phyloP scores from a whole-genome alignment of 23 tunicate genomes.

The Phallusia fumigata region DNA sequence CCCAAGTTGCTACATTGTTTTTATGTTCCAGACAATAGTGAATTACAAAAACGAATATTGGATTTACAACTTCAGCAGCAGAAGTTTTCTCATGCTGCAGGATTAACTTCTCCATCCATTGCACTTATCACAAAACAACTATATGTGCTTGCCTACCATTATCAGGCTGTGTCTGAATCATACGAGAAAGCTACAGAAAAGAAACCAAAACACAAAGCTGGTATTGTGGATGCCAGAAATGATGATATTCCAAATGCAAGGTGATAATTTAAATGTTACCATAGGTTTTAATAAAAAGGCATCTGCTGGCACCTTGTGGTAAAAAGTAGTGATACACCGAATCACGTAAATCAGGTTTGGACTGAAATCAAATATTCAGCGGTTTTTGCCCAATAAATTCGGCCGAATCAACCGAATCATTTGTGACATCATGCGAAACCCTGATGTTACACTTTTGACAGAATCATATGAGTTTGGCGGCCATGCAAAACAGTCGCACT shows the following conservation, averaged over 20 bases:
- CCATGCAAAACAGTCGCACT: no score
- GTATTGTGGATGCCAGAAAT: neutral
- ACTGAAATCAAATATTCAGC: no score
- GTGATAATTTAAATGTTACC: neutral
- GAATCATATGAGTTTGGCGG: no score
- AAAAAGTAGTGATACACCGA: neutral
- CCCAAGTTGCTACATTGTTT: no score
- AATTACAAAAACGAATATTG: neutral
- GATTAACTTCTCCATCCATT: conserved; percentile 17
- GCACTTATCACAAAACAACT: conserved; percentile 19
- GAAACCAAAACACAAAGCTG: neutral
- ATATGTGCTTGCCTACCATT: conserved; percentile 6
- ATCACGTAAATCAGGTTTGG: no score
- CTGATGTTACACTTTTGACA: no score
- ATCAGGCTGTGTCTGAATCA: conserved; percentile 8
- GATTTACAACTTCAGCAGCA: conserved; percentile 3
- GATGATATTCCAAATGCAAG: neutral
- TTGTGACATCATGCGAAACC: no score
- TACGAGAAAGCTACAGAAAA: neutral
- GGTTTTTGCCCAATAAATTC: no score
- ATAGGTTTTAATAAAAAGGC: neutral
- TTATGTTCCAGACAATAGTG: neutral
- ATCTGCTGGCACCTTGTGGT: neutral
- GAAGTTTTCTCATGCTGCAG: neutral
- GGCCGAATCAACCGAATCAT: no score